Base-by-base conservation (phyloP, 1,140 invertebrate species). In the Pseudomyrmex dendroicus region DNA sequence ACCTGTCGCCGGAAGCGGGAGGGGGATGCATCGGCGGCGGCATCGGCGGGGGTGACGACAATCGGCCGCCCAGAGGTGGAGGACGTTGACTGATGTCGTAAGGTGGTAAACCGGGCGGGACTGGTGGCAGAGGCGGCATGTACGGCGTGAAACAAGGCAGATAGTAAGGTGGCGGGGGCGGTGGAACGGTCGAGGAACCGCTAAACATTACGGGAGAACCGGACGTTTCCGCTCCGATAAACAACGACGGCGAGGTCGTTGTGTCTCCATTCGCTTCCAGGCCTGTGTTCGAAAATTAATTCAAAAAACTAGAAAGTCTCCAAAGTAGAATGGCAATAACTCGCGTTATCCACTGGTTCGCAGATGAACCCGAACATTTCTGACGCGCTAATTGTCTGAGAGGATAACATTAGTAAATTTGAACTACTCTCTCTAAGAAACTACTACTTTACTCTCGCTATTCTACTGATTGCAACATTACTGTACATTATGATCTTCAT, bases 21-120 rank as follows among this genome's bases (percentile, higher is more conserved):
- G 90, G 77, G 12, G 46, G 73, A 73, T 82, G 88, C 10, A 84
- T 72, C 9, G 85, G 82, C 22, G 85, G 82, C 22, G 76, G 73
- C 80, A 92, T 91, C 8, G 95, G 96, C 22, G 96, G 96, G 2
- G 96, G 96, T 4, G 96, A 96, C 5, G 96, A 96, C 90, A 96
- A 93, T 70, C 96, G 93, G 5, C 96, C 96, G 25, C 94, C 94
- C 5, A 96, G 86, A 12, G 96, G 96, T 44, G 96, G 95, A 17
- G 96, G 96, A 66, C 96, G 92, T 83, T 95, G 95, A 68, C 95
- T 95, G 12, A 95, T 80, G 20, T 95, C 95, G 84, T 94, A 95
- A 1, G 13, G 92, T 89, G 64, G 54, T 80, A 72, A 73, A 25
- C 89, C 90, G 25, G 90, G 59, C 20, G 87, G 64, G 35, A 87